These are phyloP conservation scores for Resseliella maxima DNA, from an alignment of 2,888 invertebrate species.

Conservation along the genomic window DNA sequence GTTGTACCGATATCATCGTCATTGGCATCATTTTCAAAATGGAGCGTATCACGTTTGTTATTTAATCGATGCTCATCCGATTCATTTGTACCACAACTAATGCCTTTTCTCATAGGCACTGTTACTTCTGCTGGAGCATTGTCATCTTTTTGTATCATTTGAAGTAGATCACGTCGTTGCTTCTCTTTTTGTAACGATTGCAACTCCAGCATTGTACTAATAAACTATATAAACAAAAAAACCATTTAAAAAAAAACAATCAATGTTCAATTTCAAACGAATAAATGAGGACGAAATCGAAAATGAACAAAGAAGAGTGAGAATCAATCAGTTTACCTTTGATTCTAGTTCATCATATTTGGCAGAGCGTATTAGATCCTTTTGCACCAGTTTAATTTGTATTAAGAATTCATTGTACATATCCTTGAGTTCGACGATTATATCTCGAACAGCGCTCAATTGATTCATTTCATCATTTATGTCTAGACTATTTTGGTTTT, in stretches of 20 bases:
- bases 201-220: slow-evolving; percentile 58
- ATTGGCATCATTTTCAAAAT: slow-evolving; percentile 34
- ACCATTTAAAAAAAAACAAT: neutral
- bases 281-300: neutral
- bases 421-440: slow-evolving; percentile 55
- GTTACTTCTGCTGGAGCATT: neutral
- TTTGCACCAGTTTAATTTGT: slow-evolving; percentile 40
- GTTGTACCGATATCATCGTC: slow-evolving; percentile 5
- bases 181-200: slow-evolving; percentile 59
- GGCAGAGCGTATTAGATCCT: slow-evolving; percentile 50
- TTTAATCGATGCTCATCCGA: neutral
- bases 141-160: slow-evolving; percentile 12
- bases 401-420: slow-evolving; percentile 58
- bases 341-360: slow-evolving; percentile 58
- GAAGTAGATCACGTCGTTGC: slow-evolving; percentile 57
- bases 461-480: slow-evolving; percentile 10
- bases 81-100: neutral
- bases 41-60: slow-evolving; percentile 25
- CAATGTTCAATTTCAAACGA: too few relatives aligned
- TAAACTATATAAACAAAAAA: slow-evolving; percentile 56
- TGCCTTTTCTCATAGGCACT: neutral
- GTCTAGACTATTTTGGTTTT: slow-evolving; percentile 59
- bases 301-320: neutral
- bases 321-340: slow-evolving; percentile 57
- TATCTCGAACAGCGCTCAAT: neutral